phyloP scores from a whole-genome alignment of 2,888 invertebrate species.

The Homarus gammarus region DNA sequence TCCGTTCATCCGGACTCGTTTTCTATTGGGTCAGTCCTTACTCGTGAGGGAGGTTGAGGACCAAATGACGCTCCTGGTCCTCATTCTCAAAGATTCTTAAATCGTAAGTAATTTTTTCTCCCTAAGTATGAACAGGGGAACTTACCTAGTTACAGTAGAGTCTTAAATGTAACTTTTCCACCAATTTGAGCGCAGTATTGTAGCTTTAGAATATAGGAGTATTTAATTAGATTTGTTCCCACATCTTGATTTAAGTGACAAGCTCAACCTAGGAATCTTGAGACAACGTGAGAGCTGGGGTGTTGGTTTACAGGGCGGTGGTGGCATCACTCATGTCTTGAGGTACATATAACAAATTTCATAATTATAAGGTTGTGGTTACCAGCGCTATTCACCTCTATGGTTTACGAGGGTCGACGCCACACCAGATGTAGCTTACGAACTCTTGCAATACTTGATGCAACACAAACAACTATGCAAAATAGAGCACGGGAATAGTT shows the following conservation, averaged over 20 bases:
- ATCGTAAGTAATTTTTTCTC: no score
- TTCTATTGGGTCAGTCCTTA: constrained; percentile 16
- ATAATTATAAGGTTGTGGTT: constrained; percentile 56
- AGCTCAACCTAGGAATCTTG: neutral
- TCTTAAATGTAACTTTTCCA: no score
- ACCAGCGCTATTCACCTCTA: constrained; percentile 27
- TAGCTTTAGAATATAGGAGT: no score
- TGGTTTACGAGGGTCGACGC: constrained; percentile 44
- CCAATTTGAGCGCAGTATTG: no score
- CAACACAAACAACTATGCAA: neutral
- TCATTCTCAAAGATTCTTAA: no score
- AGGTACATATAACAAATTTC: constrained; percentile 62
- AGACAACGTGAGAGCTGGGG: no score
- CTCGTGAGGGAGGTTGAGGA: neutral
- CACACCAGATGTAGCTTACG: constrained; percentile 22
- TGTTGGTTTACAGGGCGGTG: constrained; percentile 10
- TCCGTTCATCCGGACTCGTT: constrained; percentile 4
- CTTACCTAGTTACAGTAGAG: no score
- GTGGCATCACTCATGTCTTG: constrained; percentile 44
- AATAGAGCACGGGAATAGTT: neutral
- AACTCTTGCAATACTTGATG: constrained; percentile 4
- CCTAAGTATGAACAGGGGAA: no score
- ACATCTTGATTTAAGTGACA: no score
- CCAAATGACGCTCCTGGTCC: neutral
- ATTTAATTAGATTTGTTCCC: no score